These are phyloP conservation scores for Lates japonicus DNA, from an alignment of 2,797 vertebrate genomes.

Conservation along the genomic window DNA sequence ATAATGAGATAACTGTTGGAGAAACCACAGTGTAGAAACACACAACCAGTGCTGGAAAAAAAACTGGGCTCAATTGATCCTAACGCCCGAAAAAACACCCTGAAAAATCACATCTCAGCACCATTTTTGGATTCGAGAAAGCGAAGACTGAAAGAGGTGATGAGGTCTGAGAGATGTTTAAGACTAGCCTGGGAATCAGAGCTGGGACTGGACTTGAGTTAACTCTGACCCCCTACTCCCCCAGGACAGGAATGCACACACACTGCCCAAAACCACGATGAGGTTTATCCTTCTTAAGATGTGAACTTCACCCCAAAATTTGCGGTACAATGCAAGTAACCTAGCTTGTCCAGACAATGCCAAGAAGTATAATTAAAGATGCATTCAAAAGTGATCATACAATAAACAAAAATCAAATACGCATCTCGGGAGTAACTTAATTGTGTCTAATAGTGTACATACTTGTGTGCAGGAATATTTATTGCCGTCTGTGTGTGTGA, in stretches of 20 bases:
- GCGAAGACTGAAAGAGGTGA: conserved; percentile 74
- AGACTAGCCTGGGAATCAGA: conserved; percentile 84
- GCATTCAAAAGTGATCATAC: not conserved
- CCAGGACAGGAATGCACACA: conserved; percentile 71
- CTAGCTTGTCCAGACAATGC: not conserved
- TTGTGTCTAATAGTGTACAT: not conserved
- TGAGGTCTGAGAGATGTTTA: conserved; percentile 86
- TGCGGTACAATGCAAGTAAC: conserved; percentile 2
- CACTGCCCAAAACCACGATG: conserved; percentile 71
- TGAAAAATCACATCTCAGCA: conserved; percentile 41
- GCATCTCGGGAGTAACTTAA: not conserved
- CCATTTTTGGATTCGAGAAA: conserved; percentile 48
- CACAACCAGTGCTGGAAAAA: conserved; percentile 1
- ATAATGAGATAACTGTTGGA: not conserved
- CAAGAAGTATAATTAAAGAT: not conserved
- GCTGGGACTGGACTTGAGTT: conserved; percentile 66
- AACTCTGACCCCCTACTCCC: conserved; percentile 69
- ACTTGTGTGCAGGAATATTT: not conserved
- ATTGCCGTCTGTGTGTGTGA: conserved; percentile 4
- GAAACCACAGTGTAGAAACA: not conserved
- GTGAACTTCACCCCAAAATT: conserved; percentile 45
- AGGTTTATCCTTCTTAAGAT: conserved; percentile 69
- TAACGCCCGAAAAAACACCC: conserved; percentile 35
- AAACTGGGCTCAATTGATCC: conserved; percentile 13
- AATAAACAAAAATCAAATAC: not conserved